Evolutionary conservation across 1,140 invertebrate genomes (phyloP), one percentile per base, ranked within the genome.

Genomic region (Microplitis mediator): DNA sequence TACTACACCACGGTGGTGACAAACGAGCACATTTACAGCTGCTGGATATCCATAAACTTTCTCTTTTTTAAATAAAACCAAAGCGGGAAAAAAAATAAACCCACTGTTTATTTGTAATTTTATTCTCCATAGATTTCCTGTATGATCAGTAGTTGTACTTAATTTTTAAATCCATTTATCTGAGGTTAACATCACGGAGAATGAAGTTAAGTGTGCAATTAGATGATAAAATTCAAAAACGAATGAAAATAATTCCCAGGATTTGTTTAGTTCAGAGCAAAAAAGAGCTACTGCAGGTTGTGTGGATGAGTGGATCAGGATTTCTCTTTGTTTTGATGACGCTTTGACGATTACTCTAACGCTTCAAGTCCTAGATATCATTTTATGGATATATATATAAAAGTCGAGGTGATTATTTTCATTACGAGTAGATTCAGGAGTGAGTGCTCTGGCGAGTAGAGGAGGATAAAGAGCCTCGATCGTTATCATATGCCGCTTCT

Each of bases 391-490:
- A 74, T 70, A 74, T 61, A 65, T 32, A 4, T 34, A 9, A 68
- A 77, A 68, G 73, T 76, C 78, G 78, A 78, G 80, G 78, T 83
- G 84, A 86, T 87, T 87, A 86, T 86, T 87, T 85, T 86, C 85
- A 87, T 87, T 86, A 52, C 50, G 23, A 58, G 5, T 31, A 72
- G 36, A 51, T 34, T 31, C 3, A 31, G 54, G 79, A 77, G 78
- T 80, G 74, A 76, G 69, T 67, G 74, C 68, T 77, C 70, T 9
- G 39, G 8, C 39, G 6, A 45, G 39, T 45, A 5, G 39, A 45
- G 6, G 0, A 45, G 39, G 39, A 45, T 45, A 5, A 45, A 11
- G 39, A 45, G 39, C 5, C 5, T 45, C 11, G 39, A 73, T 73
- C 50, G 70, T 76, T 84, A 87, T 86, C 79, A 85, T 85, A 82